These are phyloP conservation scores for Ptychobarbus kaznakovi DNA, from an alignment of 2,797 vertebrate species.

Conservation along the genomic window DNA sequence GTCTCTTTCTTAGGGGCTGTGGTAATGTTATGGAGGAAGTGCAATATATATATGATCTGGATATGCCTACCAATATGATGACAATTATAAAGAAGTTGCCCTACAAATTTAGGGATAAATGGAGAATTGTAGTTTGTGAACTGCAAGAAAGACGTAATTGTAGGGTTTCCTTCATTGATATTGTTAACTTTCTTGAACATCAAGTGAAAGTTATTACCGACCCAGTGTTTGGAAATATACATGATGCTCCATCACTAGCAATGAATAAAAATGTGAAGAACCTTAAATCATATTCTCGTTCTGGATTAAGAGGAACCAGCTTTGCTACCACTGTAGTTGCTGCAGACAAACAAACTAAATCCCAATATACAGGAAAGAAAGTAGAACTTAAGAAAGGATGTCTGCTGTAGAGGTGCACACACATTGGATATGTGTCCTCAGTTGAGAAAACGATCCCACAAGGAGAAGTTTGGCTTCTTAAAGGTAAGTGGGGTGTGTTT, in stretches of 20 bases:
- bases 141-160: not conserved
- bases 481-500: slow-evolving; percentile 46
- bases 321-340: not conserved
- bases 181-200: slow-evolving; percentile 14
- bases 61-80: not conserved
- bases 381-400: slow-evolving; percentile 47
- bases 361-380: not conserved
- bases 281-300: not conserved
- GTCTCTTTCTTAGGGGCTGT: slow-evolving; percentile 22
- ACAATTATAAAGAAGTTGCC: slow-evolving; percentile 3
- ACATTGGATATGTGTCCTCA: slow-evolving; percentile 48
- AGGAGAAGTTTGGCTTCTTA: slow-evolving; percentile 62
- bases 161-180: not conserved
- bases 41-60: slow-evolving; percentile 4
- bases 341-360: not conserved
- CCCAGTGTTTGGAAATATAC: slow-evolving; percentile 21
- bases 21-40: slow-evolving; percentile 29
- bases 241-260: not conserved
- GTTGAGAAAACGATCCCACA: slow-evolving; percentile 59
- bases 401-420: slow-evolving; percentile 43
- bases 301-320: slow-evolving; percentile 1
- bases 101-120: slow-evolving; percentile 16
- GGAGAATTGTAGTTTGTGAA: not conserved
- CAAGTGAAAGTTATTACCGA: not conserved
- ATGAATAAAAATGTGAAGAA: not conserved